Conservation (phyloP, 2,797 vertebrate species). For the Coregonus suidteri region DNA sequence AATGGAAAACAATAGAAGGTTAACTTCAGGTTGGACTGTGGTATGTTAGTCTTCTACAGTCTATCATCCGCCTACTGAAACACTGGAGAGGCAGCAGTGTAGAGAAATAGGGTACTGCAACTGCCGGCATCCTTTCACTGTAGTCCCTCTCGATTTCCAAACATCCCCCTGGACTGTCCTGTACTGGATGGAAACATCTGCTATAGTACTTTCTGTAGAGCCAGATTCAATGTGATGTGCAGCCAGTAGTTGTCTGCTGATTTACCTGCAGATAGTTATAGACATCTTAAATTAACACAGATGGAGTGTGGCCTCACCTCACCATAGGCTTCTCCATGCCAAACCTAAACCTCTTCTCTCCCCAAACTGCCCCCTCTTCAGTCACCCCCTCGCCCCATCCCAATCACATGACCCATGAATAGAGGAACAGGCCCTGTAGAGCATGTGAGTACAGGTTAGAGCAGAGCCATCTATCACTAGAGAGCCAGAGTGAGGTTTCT, state of each 20-base stretch:
- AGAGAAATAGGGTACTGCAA: constrained; percentile 21
- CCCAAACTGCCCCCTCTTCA: constrained; percentile 45
- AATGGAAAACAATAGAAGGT: too few relatives aligned
- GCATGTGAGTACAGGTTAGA: constrained; percentile 46
- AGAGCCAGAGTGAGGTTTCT: constrained; percentile 47
- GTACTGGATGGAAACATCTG: constrained; percentile 69
- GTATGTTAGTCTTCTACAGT: background rate
- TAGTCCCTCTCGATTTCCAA: constrained; percentile 48
- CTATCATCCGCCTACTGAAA: too few relatives aligned
- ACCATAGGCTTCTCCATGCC: constrained; percentile 60
- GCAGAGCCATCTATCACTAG: constrained; percentile 51
- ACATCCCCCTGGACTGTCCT: constrained; percentile 37
- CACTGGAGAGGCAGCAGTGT: constrained; percentile 35
- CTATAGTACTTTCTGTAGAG: constrained; percentile 51
- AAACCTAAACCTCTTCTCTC: constrained; percentile 49
- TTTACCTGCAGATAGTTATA: constrained; percentile 54
- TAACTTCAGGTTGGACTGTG: background rate
- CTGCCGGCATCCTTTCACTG: constrained; percentile 43
- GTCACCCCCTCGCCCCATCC: constrained; percentile 32
- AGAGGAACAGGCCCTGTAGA: constrained; percentile 49
- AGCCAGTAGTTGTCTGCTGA: constrained; percentile 24
- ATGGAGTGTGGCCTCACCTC: constrained; percentile 57
- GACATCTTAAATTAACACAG: constrained; percentile 62
- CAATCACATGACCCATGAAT: constrained; percentile 63
- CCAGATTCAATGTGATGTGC: constrained; percentile 26